Conservation (phyloP, 1,140 invertebrate species). For the Brachionus manjavacas region DNA sequence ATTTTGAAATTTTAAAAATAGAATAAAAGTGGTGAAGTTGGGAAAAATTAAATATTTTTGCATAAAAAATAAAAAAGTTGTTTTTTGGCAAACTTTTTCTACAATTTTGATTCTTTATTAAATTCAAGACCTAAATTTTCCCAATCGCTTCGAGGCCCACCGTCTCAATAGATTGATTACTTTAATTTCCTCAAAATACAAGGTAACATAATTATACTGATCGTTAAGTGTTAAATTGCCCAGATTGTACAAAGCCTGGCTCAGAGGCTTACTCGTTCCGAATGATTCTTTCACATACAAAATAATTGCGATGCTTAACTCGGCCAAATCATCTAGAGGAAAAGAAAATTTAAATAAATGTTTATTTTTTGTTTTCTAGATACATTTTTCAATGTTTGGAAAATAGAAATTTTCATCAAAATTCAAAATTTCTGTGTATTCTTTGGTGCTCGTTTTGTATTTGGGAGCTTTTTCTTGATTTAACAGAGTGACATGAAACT, state of each 20-base stretch:
- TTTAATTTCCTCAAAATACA: constrained; percentile 17
- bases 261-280: not conserved
- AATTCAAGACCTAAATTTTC: too few species aligned
- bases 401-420: constrained; percentile 41
- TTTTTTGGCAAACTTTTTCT: too few species aligned
- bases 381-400: constrained; percentile 36
- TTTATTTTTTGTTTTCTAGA: not conserved
- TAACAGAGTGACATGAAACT: constrained; percentile 28
- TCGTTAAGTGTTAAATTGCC: not conserved
- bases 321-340: not conserved
- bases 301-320: not conserved
- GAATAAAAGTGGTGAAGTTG: not conserved
- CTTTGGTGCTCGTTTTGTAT: constrained; percentile 39
- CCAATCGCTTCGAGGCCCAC: too few species aligned
- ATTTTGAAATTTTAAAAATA: not conserved
- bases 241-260: not conserved
- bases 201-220: constrained; percentile 26
- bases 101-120: too few species aligned
- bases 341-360: not conserved
- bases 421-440: constrained; percentile 8
- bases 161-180: not conserved
- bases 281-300: constrained; percentile 33
- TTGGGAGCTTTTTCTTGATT: constrained; percentile 37
- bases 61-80: not conserved
- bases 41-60: too few species aligned